A percentile compares a stretch with the other conserved stretches of the same genome.
Evolutionary conservation across 2,113 vertebrate genomes (phyloP).

Genomic region (Upupa epops): DNA sequence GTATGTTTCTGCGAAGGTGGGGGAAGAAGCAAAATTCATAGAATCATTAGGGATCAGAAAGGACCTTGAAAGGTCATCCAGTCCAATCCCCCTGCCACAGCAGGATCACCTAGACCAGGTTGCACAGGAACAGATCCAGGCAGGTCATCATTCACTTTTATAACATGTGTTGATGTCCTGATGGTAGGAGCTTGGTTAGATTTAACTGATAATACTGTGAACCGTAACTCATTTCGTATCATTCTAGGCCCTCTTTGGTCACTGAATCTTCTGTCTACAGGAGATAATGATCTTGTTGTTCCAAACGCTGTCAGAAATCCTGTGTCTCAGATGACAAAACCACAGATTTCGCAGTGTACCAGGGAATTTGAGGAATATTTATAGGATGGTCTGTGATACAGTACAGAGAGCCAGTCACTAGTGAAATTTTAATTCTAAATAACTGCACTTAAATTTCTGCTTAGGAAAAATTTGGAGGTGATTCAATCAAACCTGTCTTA

Average conservation of each 20-base stretch:
- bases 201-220: not conserved
- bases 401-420: not conserved
- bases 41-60: too few relatives aligned
- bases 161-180: accelerated
- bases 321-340: not conserved
- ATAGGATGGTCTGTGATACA: not conserved
- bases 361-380: not conserved
- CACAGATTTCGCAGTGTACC: not conserved
- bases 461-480: not conserved
- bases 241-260: not conserved
- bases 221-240: not conserved
- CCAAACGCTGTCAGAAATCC: not conserved
- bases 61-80: too few relatives aligned
- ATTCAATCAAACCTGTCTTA: not conserved
- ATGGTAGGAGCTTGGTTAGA: not conserved
- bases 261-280: not conserved
- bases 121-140: too few relatives aligned
- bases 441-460: not conserved
- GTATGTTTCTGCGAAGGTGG: not conserved
- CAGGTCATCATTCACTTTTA: not conserved
- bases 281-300: not conserved
- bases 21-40: not conserved
- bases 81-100: too few relatives aligned
- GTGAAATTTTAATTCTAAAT: not conserved
- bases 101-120: too few relatives aligned